Evolutionary conservation across 2,888 invertebrate genomes (phyloP), one percentile per base, ranked within the genome.

Genomic region (Atrina japonica): DNA sequence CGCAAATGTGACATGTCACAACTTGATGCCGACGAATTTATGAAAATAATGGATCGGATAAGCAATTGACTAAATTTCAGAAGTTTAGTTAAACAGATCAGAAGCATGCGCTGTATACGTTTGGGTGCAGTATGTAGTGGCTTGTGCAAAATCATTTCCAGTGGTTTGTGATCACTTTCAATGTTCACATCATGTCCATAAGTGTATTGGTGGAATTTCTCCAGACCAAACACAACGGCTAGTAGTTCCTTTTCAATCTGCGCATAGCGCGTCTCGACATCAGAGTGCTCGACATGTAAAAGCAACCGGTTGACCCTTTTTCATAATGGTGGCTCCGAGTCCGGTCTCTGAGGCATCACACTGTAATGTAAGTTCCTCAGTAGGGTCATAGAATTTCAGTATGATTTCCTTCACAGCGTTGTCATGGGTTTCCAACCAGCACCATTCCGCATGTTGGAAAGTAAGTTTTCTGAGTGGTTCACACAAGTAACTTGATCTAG

Each of bases 381-480:
- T 67, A 6, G 53, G 55, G 41, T 75, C 64, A 55, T 59, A 72
- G 30, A 50, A 65, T 11, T 56, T 50, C 11, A 78, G 56, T 7
- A 67, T 35, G 35, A 35, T 35, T 35, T 35, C 35, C 11, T 35
- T 35, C 35, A 35, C 35, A 5, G 35, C 35, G 11, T 35, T 35
- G 6, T 35, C 35, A 35, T 35, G 27, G 16, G 21, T 23, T 47
- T 18, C 27, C 16, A 29, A 64, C 58, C 35, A 64, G 35, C 35
- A 35, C 58, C 60, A 76, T 40, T 53, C 53, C 9, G 45, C 50
- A 50, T 80, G 56, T 67, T 78, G 63, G 9, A 14, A 45, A 9
- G 67, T 76, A 16, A 77, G 52, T 47, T 68, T 68, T 40, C 77
- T 45, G n/a, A 80, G 53, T 18, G 77, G 77, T 64, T 74, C 75